phyloP scores from a whole-genome alignment of 2,797 vertebrate species.

The Enoplosus armatus region DNA sequence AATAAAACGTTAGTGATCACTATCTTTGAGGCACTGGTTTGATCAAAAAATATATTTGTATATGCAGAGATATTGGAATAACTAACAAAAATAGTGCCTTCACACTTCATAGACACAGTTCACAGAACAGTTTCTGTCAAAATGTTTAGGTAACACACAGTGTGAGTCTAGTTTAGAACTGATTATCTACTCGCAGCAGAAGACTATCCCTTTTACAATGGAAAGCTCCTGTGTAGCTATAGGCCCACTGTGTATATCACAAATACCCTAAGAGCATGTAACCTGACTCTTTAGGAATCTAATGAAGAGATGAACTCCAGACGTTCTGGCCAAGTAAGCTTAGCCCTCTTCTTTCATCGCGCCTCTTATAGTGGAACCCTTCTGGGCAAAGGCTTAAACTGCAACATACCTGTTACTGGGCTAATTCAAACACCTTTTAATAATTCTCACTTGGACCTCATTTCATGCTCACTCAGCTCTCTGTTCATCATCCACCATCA shows the following conservation, averaged over 20 bases:
- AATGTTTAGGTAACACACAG: constrained; percentile 7
- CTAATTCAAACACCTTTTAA: constrained; percentile 75
- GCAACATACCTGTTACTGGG: constrained; percentile 59
- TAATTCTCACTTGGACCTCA: constrained; percentile 59
- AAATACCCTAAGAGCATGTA: constrained; percentile 27
- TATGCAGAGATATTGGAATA: constrained; percentile 3
- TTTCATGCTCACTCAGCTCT: constrained; percentile 71
- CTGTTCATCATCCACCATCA: constrained; percentile 73
- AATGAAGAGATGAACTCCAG: constrained; percentile 60
- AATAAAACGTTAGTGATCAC: neutral
- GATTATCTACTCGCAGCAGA: constrained; percentile 9
- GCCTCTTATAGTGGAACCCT: constrained; percentile 50
- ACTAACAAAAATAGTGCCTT: constrained; percentile 15
- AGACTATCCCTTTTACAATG: neutral
- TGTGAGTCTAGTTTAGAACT: neutral
- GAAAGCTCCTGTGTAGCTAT: neutral
- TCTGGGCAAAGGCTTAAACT: constrained; percentile 61
- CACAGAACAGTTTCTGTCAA: constrained; percentile 20
- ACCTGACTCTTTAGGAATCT: constrained; percentile 31
- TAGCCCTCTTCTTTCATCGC: constrained; percentile 58
- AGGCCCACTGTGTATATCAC: neutral
- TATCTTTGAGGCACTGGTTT: neutral
- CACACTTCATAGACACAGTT: constrained; percentile 14
- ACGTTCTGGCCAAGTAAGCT: constrained; percentile 47
- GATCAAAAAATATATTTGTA: neutral